phyloP scores from a whole-genome alignment of 1,140 invertebrate species.

The Paracyclopina nana region DNA sequence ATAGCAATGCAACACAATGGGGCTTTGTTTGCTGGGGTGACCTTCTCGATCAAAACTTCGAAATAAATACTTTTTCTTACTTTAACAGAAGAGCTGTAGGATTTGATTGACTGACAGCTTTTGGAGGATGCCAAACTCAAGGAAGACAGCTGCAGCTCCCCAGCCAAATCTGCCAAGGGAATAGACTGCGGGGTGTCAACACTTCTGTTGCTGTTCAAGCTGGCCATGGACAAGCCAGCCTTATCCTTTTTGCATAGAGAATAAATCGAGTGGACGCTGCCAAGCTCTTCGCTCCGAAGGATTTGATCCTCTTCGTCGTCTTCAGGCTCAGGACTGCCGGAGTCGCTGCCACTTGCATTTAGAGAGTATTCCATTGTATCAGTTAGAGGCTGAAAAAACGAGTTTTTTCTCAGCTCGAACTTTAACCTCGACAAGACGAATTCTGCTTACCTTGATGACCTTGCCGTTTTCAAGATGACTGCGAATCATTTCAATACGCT shows the following conservation, averaged over 20 bases:
- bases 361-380: background rate
- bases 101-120: background rate
- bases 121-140: background rate
- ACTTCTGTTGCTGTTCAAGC: background rate
- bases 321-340: background rate
- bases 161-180: conserved; percentile 2
- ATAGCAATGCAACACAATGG: no score
- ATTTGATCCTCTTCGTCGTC: background rate
- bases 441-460: no score
- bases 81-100: no score
- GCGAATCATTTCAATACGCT: conserved; percentile 2
- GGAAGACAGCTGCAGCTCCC: background rate
- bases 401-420: no score
- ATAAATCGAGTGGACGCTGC: conserved; percentile 8
- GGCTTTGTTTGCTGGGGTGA: no score
- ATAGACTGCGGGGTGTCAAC: background rate
- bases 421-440: no score
- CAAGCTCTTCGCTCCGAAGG: conserved; percentile 4
- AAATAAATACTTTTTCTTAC: no score
- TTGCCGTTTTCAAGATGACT: background rate
- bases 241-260: background rate
- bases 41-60: no score
- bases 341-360: background rate
- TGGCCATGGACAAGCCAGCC: background rate
- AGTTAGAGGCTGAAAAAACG: background rate